These are phyloP conservation scores for Leptopterna dolabrata DNA, from an alignment of 2,888 invertebrate species.

Conservation along the genomic window DNA sequence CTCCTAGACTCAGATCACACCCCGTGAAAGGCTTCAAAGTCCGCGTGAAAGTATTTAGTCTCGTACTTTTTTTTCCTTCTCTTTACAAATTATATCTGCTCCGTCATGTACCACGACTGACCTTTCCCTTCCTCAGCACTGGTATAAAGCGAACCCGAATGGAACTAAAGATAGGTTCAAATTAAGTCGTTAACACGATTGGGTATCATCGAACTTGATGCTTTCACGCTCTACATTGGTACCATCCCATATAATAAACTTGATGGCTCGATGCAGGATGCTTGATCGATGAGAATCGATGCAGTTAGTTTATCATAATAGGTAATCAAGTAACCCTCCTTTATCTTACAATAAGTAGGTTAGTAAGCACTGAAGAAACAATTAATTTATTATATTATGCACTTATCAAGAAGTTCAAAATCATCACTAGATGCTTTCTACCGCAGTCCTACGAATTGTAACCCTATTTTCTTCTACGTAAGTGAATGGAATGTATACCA, in stretches of 20 bases:
- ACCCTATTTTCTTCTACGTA: no score
- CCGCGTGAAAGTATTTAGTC: constrained; percentile 48
- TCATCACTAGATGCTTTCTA: no score
- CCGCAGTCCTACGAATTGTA: no score
- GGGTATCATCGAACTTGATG: background rate
- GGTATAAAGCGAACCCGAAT: background rate
- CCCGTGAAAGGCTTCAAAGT: constrained; percentile 37
- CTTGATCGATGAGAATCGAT: no score
- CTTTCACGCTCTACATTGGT: background rate
- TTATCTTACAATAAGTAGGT: no score
- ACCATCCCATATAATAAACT: background rate
- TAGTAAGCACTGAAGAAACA: no score
- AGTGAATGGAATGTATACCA: no score
- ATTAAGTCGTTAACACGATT: constrained; percentile 12
- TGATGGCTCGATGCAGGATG: no score
- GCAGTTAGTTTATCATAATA: no score
- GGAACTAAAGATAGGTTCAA: background rate
- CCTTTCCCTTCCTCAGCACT: constrained; percentile 41
- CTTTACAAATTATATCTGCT: constrained; percentile 24
- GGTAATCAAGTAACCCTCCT: no score
- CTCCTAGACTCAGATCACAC: background rate
- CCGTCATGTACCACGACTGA: constrained; percentile 44
- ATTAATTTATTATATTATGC: no score
- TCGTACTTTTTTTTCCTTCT: constrained; percentile 15
- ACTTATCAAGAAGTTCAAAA: no score